phyloP scores from a whole-genome alignment of 2,888 invertebrate genomes.

The Chironomus riparius region DNA sequence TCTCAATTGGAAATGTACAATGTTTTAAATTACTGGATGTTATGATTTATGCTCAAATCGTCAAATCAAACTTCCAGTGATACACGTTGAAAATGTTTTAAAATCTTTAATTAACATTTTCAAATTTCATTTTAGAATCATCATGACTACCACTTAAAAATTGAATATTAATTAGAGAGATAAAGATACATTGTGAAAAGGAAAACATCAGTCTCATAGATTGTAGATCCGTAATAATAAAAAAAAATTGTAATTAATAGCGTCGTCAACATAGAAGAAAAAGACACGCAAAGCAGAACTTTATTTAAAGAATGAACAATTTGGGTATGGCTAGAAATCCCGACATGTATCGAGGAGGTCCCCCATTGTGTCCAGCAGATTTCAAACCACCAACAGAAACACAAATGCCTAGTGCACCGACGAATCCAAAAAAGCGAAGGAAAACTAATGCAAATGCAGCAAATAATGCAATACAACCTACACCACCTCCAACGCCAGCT shows the following conservation, averaged over 20 bases:
- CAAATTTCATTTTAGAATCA: too few species aligned
- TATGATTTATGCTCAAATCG: too few species aligned
- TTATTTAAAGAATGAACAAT: slow-evolving; percentile 43
- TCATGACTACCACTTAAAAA: too few species aligned
- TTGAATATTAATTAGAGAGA: too few species aligned
- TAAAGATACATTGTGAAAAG: too few species aligned
- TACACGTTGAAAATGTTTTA: too few species aligned
- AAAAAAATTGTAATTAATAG: background rate
- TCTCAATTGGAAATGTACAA: too few species aligned
- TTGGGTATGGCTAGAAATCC: slow-evolving; percentile 57
- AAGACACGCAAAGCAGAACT: background rate
- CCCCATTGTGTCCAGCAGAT: slow-evolving; percentile 61
- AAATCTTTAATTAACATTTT: too few species aligned
- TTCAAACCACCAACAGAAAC: slow-evolving; percentile 65
- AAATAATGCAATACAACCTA: slow-evolving; percentile 53
- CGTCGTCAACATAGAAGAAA: background rate
- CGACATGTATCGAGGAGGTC: slow-evolving; percentile 61
- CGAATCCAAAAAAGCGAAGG: slow-evolving; percentile 79
- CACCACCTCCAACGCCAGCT: slow-evolving; percentile 64
- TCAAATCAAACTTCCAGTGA: too few species aligned
- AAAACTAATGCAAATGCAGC: slow-evolving; percentile 64
- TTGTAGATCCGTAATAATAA: background rate
- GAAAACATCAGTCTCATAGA: background rate
- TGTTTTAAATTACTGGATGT: too few species aligned
- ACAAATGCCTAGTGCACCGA: slow-evolving; percentile 61